Base-by-base conservation (phyloP, 2,888 invertebrate genomes). In the Coelinius sp. region DNA sequence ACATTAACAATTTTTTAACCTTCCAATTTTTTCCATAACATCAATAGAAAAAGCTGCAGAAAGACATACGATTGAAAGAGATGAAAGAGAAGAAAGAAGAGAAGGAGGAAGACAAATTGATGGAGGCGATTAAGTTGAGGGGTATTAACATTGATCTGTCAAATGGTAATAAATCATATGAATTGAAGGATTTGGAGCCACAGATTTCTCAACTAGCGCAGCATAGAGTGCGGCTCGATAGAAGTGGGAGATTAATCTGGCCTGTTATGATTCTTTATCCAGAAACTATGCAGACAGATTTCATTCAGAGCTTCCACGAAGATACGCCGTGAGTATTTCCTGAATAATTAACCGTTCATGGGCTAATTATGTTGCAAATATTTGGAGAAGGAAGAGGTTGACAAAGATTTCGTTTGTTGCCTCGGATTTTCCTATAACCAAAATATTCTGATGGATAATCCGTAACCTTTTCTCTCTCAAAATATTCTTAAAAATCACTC, bases 261-360 rank as follows among this genome's bases (percentile, higher is more conserved):
- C 98, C 98, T 0, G 93, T 97, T 0, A 89, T 95, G 17, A 92
- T 98, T 78, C 89, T 96, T 10, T 98, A 97, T 87, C 98, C 98
- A 0, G 97, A 98, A 88, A 93, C 93, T 83, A 90, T 93, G 72
- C 92, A 94, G 81, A 94, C 96, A 63, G 98, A 99, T 87, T 95
- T 97, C 80, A 91, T 98, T 46, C 93, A 94, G 85, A 91, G 91
- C 71, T 95, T 97, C 82, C 90, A 92, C 8, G 97, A 97, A 88
- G 91, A 92, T 79, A 90, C 90, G 0, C 88, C 90, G 90, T 92
- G 91, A 85, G 85, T 85, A 59, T 8, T 49, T 49, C 38, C 35
- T 10, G 8, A 5, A n/a, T 0, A 41, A 41, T 41, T n/a, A n/a
- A n/a, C n/a, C 2, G 10, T 38, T 38, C 10, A 38, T 10, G 38